Evolutionary conservation across 2,113 vertebrate species (phyloP), one percentile per base, ranked within the genome.

Genomic region (Mesoclemmys tuberculata): DNA sequence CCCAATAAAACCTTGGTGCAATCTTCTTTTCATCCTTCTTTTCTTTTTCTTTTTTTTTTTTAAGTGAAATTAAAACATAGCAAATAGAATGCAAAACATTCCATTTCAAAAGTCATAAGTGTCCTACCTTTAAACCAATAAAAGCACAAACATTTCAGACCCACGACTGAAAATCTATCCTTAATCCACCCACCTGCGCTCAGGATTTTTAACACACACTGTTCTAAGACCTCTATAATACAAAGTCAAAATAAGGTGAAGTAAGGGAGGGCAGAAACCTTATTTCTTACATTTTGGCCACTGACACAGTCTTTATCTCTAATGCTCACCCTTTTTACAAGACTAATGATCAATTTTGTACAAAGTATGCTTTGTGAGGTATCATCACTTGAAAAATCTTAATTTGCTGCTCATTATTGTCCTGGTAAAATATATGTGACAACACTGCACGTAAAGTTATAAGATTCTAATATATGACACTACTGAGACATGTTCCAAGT

Each of bases 191-290:
- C 64, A 21, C 64, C 5, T 21, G 35, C n/a, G 35, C 64, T 68
- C 44, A 14, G 22, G 61, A 87, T 29, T 92, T 31, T 79, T 51
- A 54, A 0, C 29, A 35, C 79, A 14, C 27, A 19, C 46, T 0
- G 0, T 52, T 31, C 41, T 6, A 5, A 93, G 35, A 19, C 68
- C 11, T 35, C 90, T 87, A 71, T 46, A 48, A 24, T 8, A 18
- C 54, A 22, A 1, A 4, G 52, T 35, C 58, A 11, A 2, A n/a
- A 24, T 0, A 0, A 9, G 11, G 41, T 2, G 29, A 90, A 38
- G 0, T 21, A 74, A 51, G 4, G 2, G 0, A n/a, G 26, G 52
- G 38, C n/a, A 38, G 54, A 10, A 19, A 46, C 48, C 14, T 35
- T 51, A 49, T 13, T 55, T 41, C 38, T 82, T 56, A 38, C 26